Conservation (phyloP, 2,888 invertebrate species). For the Polydesmus complanatus region DNA sequence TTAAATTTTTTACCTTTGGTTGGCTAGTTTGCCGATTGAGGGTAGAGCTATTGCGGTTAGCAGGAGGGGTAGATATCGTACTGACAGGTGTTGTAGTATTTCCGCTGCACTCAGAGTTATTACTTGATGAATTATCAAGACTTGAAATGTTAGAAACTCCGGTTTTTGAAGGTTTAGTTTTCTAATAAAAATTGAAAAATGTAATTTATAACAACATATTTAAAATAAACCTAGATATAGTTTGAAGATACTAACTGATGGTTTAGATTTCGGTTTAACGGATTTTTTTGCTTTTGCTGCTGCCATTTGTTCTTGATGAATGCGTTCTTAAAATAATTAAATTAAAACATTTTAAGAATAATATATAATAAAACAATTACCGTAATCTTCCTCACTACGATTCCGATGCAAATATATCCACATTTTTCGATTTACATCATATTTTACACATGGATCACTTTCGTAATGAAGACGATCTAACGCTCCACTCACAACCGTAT, state of each 20-base stretch:
- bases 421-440: conserved; percentile 75
- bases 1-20: not conserved
- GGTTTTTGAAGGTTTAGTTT: not conserved
- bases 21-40: not conserved
- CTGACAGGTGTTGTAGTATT: not conserved
- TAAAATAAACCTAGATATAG: not conserved
- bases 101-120: not conserved
- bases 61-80: not conserved
- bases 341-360: not conserved
- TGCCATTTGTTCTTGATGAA: conserved; percentile 35
- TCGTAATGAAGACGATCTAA: conserved; percentile 79
- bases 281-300: conserved; percentile 32
- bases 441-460: conserved; percentile 83
- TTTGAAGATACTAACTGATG: conserved; percentile 6
- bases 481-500: conserved; percentile 77
- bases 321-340: conserved; percentile 27
- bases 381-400: conserved; percentile 48
- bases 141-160: conserved; percentile 4
- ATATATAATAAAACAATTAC: conserved; percentile 30
- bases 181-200: not conserved
- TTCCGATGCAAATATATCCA: conserved; percentile 90
- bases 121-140: conserved; percentile 4
- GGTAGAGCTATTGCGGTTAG: not conserved
- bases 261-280: conserved; percentile 17
- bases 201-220: not conserved